Evolutionary conservation across 2,113 vertebrate genomes (phyloP).

Genomic region (Rhinogobius similis): DNA sequence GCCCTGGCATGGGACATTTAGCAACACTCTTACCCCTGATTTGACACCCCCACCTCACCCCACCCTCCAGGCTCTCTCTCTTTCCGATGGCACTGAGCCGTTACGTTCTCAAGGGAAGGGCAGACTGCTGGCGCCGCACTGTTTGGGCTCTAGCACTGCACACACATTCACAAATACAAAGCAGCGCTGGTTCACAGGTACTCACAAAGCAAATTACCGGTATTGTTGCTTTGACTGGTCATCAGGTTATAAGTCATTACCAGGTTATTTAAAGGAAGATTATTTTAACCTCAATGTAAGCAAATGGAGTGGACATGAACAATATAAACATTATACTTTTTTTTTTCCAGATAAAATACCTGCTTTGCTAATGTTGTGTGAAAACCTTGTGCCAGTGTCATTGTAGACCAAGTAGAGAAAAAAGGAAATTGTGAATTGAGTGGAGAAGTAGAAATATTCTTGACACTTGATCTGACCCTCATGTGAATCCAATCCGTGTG

Average conservation of each 20-base stretch:
- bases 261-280: constrained; percentile 61
- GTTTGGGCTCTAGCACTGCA: constrained; percentile 66
- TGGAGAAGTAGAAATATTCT: constrained; percentile 28
- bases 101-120: constrained; percentile 82
- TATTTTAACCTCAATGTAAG: not conserved
- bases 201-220: constrained; percentile 72
- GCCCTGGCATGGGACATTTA: constrained; percentile 26
- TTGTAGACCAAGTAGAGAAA: constrained; percentile 28
- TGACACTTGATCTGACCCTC: constrained; percentile 54
- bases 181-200: constrained; percentile 58
- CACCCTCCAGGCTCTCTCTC: constrained; percentile 33
- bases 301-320: not conserved
- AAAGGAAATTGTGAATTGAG: constrained; percentile 34
- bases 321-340: not conserved
- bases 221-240: constrained; percentile 68
- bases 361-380: constrained; percentile 21
- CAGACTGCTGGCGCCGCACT: constrained; percentile 81
- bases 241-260: constrained; percentile 48
- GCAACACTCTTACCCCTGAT: constrained; percentile 11
- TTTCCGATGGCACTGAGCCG: constrained; percentile 78
- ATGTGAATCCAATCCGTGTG: constrained; percentile 47
- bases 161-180: constrained; percentile 41
- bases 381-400: not conserved
- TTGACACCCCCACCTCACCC: constrained; percentile 3
- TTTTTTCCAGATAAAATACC: too few relatives aligned